Evolutionary conservation across 2,113 vertebrate genomes (phyloP).

Genomic region (Verasper variegatus): DNA sequence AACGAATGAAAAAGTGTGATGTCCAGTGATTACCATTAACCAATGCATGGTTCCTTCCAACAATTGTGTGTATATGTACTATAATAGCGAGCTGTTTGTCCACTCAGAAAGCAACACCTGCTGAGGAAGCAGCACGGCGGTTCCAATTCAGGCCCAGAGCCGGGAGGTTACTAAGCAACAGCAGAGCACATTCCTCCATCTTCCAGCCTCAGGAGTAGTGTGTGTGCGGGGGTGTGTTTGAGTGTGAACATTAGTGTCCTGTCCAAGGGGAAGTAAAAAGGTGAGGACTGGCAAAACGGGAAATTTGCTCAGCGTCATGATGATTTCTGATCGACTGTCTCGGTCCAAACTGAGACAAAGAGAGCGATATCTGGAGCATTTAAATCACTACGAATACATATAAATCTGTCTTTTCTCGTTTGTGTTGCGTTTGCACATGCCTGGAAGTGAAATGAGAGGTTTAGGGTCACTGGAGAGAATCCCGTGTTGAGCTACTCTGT

Average conservation of each 20-base stretch:
- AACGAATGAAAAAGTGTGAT: neutral
- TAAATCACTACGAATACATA: slow-evolving; percentile 15
- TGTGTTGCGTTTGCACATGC: slow-evolving; percentile 27
- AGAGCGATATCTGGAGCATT: neutral
- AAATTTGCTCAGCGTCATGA: slow-evolving; percentile 42
- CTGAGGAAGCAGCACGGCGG: slow-evolving; percentile 44
- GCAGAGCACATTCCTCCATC: slow-evolving; percentile 62
- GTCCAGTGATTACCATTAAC: slow-evolving; percentile 20
- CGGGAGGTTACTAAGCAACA: slow-evolving; percentile 76
- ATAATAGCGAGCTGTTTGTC: neutral
- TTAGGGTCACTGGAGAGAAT: slow-evolving; percentile 29
- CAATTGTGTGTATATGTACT: neutral
- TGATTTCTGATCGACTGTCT: slow-evolving; percentile 44
- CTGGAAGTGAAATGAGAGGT: neutral
- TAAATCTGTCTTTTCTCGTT: slow-evolving; percentile 8
- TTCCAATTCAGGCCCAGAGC: slow-evolving; percentile 49
- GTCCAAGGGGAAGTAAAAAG: slow-evolving; percentile 3
- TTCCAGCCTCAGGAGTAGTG: slow-evolving; percentile 46
- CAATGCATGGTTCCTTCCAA: neutral
- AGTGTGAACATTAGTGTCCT: slow-evolving; percentile 15
- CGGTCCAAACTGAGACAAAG: neutral
- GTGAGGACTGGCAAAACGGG: slow-evolving; percentile 3
- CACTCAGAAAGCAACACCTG: slow-evolving; percentile 43
- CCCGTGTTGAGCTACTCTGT: slow-evolving; percentile 26
- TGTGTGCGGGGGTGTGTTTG: slow-evolving; percentile 25